These are phyloP conservation scores for Copsychus sechellarum DNA, from an alignment of 2,113 vertebrate species.

Conservation along the genomic window DNA sequence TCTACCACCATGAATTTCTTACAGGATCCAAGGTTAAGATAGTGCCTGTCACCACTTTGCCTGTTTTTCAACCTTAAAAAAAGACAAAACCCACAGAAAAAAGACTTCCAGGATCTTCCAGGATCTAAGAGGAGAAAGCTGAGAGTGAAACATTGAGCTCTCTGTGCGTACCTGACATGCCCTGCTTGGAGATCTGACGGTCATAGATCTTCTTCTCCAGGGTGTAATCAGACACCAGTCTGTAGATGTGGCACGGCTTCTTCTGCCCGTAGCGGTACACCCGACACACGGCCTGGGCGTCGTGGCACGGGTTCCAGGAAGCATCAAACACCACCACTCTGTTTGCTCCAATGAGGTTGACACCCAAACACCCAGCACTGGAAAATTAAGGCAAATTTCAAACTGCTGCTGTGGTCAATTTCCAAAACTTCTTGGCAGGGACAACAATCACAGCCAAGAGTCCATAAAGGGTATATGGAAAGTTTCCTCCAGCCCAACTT, in stretches of 20 bases:
- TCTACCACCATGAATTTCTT: background rate
- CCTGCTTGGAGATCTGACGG: slow-evolving; percentile 97
- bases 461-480: background rate
- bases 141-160: background rate
- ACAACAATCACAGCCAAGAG: background rate
- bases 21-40: background rate
- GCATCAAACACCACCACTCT: slow-evolving; percentile 97
- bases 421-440: background rate
- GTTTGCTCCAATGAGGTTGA: slow-evolving; percentile 96
- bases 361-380: slow-evolving; percentile 96
- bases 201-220: slow-evolving; percentile 99
- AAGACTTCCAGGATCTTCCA: background rate
- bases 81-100: background rate
- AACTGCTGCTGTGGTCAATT: background rate
- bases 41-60: background rate
- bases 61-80: background rate
- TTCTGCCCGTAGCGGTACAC: slow-evolving; percentile 97
- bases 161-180: slow-evolving; percentile 90
- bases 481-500: background rate
- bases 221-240: slow-evolving; percentile 95
- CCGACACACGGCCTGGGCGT: slow-evolving; percentile 95
- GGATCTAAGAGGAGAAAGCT: background rate
- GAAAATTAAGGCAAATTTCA: slow-evolving; percentile 46
- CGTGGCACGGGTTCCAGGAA: slow-evolving; percentile 98
- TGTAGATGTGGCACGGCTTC: slow-evolving; percentile 95